Conservation (phyloP, 2,113 vertebrate genomes). For the Oryzias woworae region DNA sequence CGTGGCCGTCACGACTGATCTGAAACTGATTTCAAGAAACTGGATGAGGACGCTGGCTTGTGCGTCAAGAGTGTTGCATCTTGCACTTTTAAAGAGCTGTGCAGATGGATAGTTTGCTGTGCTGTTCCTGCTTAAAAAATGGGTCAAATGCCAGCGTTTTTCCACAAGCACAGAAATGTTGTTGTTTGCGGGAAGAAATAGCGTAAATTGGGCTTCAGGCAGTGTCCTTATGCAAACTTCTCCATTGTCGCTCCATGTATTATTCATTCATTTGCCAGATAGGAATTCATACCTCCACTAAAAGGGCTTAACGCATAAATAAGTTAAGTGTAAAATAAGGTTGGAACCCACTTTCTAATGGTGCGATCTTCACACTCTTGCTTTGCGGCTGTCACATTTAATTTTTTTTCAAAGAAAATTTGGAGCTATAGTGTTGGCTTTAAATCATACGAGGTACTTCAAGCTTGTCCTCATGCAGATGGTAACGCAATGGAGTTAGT, state of each 20-base stretch:
- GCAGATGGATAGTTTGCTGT: conserved; percentile 24
- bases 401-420: conserved; percentile 18
- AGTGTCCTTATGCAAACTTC: conserved; percentile 6
- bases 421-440: conserved; percentile 29
- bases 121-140: conserved; percentile 33
- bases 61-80: conserved; percentile 23
- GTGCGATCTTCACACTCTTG: neutral
- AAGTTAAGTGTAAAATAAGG: neutral
- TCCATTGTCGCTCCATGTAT: conserved; percentile 1
- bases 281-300: neutral
- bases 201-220: conserved; percentile 14
- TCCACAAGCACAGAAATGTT: conserved; percentile 24
- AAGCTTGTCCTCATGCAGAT: conserved; percentile 29
- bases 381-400: conserved; percentile 14
- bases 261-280: neutral
- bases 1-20: conserved; percentile 56
- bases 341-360: neutral
- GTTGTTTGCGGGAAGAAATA: conserved; percentile 16
- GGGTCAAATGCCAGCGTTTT: conserved; percentile 48
- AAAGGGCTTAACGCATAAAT: conserved; percentile 4
- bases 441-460: conserved; percentile 45
- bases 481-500: conserved; percentile 45
- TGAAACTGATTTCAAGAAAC: conserved; percentile 55
- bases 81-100: conserved; percentile 22
- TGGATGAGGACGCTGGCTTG: conserved; percentile 42